Evolutionary conservation across 2,797 vertebrate genomes (phyloP), one percentile per base, ranked within the genome.

Genomic region (Syngnathus rostellatus): DNA sequence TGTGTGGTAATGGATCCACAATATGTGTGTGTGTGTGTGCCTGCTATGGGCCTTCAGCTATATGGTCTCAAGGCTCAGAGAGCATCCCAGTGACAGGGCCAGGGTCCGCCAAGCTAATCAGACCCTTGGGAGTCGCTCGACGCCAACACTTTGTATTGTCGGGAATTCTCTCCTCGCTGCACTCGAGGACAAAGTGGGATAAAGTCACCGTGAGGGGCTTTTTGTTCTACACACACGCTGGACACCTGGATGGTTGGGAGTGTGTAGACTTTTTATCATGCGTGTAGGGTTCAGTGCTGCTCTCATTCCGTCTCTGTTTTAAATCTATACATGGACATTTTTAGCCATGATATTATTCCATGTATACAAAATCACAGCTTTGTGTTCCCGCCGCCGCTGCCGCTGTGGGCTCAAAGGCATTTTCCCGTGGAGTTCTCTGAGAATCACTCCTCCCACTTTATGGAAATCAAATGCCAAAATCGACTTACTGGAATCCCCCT

Each of bases 381-480:
- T 62, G 60, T 62, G 60, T 62, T 62, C n/a, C 21, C 14, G 40
- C 6, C 21, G 11, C 41, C 11, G 60, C 60, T 14, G 11, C 41
- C 12, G 60, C 60, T 10, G 21, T 45, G 11, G 41, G 41, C 40
- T 62, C 10, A 12, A 3, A 19, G 25, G 25, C 55, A 57, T 37
- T 57, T 57, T 31, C 55, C 46, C 46, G 65, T 60, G 74, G 64
- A 21, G 64, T 58, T 71, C 68, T 67, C 68, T 58, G 64, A 72
- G 69, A 79, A 25, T 51, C 25, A n/a, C 70, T 68, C 61, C 71
- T 67, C 71, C 71, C 74, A 77, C 80, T 83, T 85, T 78, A 85
- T 85, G 82, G 78, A 81, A 81, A 83, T 84, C 72, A 86, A 84
- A 84, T 85, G 80, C 79, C 80, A 83, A 69, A 76, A 84, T 79